Evolutionary conservation across 2,888 invertebrate species (phyloP).

Genomic region (Chromoteleia sp.): DNA sequence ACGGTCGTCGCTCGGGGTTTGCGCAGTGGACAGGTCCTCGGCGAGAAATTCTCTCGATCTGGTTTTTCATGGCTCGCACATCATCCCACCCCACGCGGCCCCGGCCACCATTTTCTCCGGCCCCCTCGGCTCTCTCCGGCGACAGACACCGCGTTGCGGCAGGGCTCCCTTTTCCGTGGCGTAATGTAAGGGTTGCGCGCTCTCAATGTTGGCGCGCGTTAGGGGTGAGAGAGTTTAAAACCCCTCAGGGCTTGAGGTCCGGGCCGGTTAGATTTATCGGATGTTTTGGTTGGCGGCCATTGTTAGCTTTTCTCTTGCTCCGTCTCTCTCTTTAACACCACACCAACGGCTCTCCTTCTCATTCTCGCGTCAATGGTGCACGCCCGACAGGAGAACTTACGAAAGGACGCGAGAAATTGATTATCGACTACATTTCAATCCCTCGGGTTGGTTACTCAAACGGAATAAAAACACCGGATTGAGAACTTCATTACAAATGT

Average conservation of each 20-base stretch:
- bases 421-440: slow-evolving; percentile 68
- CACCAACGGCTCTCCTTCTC: slow-evolving; percentile 49
- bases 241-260: slow-evolving; percentile 84
- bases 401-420: slow-evolving; percentile 68
- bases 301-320: slow-evolving; percentile 79
- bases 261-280: slow-evolving; percentile 85
- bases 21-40: slow-evolving; percentile 64
- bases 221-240: slow-evolving; percentile 83
- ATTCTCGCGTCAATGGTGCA: slow-evolving; percentile 45
- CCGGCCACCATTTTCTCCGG: slow-evolving; percentile 69
- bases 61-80: slow-evolving; percentile 81
- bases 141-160: slow-evolving; percentile 72
- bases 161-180: slow-evolving; percentile 78
- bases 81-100: slow-evolving; percentile 72
- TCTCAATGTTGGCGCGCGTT: slow-evolving; percentile 76
- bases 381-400: slow-evolving; percentile 45
- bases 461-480: slow-evolving; percentile 58
- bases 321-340: slow-evolving; percentile 34
- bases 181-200: slow-evolving; percentile 84
- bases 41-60: slow-evolving; percentile 77
- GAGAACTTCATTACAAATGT: slow-evolving; percentile 56
- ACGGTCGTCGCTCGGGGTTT: slow-evolving; percentile 35
- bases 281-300: slow-evolving; percentile 85
- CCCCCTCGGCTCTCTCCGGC: slow-evolving; percentile 46
- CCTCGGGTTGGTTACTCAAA: slow-evolving; percentile 56